Evolutionary conservation across 2,797 vertebrate species (phyloP), one percentile per base, ranked within the genome.

Genomic region (Capromys pilorides): DNA sequence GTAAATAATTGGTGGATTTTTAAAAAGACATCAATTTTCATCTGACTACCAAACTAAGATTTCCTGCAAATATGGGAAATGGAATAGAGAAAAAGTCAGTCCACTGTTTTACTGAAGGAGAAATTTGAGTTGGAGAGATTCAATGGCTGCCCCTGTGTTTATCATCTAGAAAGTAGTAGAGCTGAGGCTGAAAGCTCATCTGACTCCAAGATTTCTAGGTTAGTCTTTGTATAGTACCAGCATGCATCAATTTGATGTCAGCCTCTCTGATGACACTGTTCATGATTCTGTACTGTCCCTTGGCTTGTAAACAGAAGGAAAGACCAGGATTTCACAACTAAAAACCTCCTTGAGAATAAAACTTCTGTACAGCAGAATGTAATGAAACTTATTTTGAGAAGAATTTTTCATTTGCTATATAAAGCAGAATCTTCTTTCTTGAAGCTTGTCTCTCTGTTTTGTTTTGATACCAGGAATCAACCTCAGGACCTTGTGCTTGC

Each of bases 61-160:
- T 82, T 88, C 64, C 79, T 87, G 16, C 36, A 96, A 78, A 81
- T 80, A 7, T 94, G 57, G 16, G 69, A 77, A 57, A 84, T 80
- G 75, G 21, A 73, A 41, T 31, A 64, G 26, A 49, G 16, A 86
- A 45, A 69, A 78, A 79, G 8, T 83, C 62, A 6, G 3, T 13
- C 33, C 16, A 4, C 19, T 14, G 2, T 54, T 84, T 87, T 92
- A 87, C 4, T 13, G 28, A 87, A 45, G 69, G 39, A 85, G 19
- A 86, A 84, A 78, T 49, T 45, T 41, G 9, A 49, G 45, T 67
- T 7, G 31, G 19, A 45, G 59, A 77, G 22, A 39, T 84, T 51
- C 28, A 13, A 3, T n/a, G 66, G 31, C 69, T 73, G 19, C 71
- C 21, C 33, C 19, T n/a, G 1, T 6, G 62, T 61, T 11, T 19